Conservation (phyloP, 1,140 invertebrate species). For the Bicyclus anynana region DNA sequence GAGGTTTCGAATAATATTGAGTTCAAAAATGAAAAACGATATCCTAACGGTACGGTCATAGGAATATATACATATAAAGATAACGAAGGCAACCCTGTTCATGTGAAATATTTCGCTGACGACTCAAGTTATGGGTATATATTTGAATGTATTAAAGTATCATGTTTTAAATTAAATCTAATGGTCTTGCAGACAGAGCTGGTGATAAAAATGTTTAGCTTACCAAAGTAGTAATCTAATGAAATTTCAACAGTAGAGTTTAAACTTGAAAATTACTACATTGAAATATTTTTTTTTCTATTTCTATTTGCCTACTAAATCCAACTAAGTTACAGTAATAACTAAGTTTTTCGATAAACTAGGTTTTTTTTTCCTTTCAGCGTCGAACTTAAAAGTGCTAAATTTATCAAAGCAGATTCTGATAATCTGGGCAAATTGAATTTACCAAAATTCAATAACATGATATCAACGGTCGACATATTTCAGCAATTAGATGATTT, state of each 20-base stretch:
- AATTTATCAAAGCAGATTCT: conserved; percentile 27
- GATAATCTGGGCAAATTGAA: conserved; percentile 11
- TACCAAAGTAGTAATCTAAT: too few relatives aligned
- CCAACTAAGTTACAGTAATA: too few relatives aligned
- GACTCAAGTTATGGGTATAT: conserved; percentile 79
- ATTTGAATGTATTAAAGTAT: too few relatives aligned
- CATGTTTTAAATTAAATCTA: too few relatives aligned
- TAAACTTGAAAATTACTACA: too few relatives aligned
- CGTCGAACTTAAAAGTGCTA: conserved; percentile 50
- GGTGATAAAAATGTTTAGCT: too few relatives aligned
- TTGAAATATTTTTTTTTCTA: too few relatives aligned
- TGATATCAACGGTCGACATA: conserved; percentile 1
- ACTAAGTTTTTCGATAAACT: not conserved
- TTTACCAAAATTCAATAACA: conserved; percentile 15
- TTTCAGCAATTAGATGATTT: not conserved
- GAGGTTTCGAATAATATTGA: not conserved
- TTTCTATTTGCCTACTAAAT: too few relatives aligned
- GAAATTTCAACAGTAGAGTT: too few relatives aligned
- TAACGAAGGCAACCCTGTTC: conserved; percentile 80
- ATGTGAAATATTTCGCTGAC: conserved; percentile 81
- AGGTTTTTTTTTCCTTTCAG: conserved; percentile 30
- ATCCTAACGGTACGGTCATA: conserved; percentile 80
- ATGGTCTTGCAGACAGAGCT: too few relatives aligned
- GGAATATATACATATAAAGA: conserved; percentile 83
- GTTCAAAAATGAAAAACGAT: conserved; percentile 77